Conservation (phyloP, 2,113 vertebrate species). For the Myodes glareolus region DNA sequence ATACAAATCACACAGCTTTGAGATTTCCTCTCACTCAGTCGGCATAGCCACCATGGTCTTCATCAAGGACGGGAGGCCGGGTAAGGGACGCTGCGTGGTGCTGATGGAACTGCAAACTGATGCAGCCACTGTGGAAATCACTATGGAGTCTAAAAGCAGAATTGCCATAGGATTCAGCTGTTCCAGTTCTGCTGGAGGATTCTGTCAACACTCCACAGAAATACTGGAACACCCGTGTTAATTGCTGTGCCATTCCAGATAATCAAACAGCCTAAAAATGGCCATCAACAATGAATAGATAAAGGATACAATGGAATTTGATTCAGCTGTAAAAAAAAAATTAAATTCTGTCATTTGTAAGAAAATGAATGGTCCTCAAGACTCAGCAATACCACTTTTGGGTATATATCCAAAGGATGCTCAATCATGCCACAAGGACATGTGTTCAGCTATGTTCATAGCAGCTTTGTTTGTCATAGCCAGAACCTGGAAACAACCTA, state of each 20-base stretch:
- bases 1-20: background rate
- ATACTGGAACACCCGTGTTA: too few species aligned
- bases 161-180: background rate
- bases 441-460: too few species aligned
- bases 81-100: accelerated
- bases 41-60: too few species aligned
- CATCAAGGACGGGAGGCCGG: background rate
- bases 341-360: background rate
- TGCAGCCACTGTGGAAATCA: background rate
- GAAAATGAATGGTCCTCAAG: background rate
- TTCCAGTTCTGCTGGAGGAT: too few species aligned
- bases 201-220: background rate
- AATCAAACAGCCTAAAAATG: background rate
- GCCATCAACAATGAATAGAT: too few species aligned
- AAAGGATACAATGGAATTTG: background rate
- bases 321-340: background rate
- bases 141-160: background rate
- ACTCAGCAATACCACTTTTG: too few species aligned
- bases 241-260: too few species aligned
- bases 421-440: too few species aligned
- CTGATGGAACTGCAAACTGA: background rate
- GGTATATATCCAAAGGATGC: too few species aligned
- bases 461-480: too few species aligned
- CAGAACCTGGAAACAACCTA: too few species aligned
- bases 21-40: background rate